Evolutionary conservation across 2,888 invertebrate species (phyloP), one percentile per base, ranked within the genome.

Genomic region (Lepas anatifera): DNA sequence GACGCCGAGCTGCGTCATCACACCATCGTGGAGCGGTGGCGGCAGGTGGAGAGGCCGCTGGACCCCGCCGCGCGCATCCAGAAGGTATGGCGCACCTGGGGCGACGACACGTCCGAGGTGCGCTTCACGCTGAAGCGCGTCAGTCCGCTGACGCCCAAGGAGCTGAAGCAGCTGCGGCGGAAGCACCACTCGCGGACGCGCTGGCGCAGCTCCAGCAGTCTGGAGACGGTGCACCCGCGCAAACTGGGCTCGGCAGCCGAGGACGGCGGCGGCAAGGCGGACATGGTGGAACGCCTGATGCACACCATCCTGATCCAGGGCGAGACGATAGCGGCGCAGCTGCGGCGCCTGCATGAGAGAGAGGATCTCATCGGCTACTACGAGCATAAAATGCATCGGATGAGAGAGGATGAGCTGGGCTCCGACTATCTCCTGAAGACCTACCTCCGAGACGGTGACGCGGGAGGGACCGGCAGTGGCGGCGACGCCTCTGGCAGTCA

Each of bases 351-450:
- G 13, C 78, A 80, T 41, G 87, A 89, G 76, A 87, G 87, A 78
- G 91, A 92, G 78, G 86, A 87, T 76, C 85, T 90, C 76, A 92
- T 92, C 75, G 88, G 88, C 73, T 85, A 85, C 76, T 84, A 89
- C 75, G 90, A 90, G 81, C 88, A 89, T 77, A 87, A 89, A 77
- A 87, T 89, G 39, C 90, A 90, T 79, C 85, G 86, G 74, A 85
- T 84, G 64, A 81, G 89, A 67, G 87, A 88, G 80, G 85, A 87
- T 73, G 87, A 88, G 76, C 85, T 89, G 77, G 90, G 90, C 27
- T 88, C 88, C 73, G 90, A 90, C 79, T 90, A 90, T 78, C 83
- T 90, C 68, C 81, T 90, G 25, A 89, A 90, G 78, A 87, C 90
- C 1, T 90, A 90, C 78, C 82, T 90, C 63, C 84, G 83, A 75